Conservation (phyloP, 2,113 vertebrate genomes). For the Colaptes auratus region DNA sequence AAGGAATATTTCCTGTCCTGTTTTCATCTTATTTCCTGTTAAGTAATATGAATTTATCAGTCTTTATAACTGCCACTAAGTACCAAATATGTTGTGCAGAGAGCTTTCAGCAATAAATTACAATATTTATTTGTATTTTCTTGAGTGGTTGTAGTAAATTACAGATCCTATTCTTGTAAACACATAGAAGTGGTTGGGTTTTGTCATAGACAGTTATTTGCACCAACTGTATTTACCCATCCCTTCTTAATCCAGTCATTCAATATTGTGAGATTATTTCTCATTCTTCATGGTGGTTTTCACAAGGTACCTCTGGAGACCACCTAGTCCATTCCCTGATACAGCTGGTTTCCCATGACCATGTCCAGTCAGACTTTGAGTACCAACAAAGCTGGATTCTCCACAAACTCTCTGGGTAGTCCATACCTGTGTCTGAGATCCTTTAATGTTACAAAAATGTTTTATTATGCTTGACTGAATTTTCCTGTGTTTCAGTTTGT, state of each 20-base stretch:
- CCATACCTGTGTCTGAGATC: too few relatives aligned
- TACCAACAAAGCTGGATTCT: too few relatives aligned
- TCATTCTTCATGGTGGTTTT: background rate
- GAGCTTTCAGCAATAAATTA: conserved; percentile 2
- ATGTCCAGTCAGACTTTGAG: too few relatives aligned
- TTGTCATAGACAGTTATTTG: background rate
- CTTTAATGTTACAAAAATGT: too few relatives aligned
- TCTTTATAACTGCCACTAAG: background rate
- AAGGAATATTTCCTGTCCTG: background rate
- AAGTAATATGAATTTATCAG: background rate
- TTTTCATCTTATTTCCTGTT: background rate
- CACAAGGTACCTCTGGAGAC: background rate
- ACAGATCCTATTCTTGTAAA: background rate
- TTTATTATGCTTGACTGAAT: too few relatives aligned
- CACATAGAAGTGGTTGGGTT: background rate
- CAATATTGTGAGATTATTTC: background rate
- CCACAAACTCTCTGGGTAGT: too few relatives aligned
- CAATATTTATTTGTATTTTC: background rate
- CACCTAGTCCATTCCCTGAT: too few relatives aligned
- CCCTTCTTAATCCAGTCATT: background rate
- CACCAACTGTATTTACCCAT: background rate
- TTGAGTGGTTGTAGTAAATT: background rate
- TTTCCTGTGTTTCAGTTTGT: background rate
- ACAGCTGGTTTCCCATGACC: too few relatives aligned
- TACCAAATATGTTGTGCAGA: background rate